Evolutionary conservation across 1,140 invertebrate genomes (phyloP).

Genomic region (Drosophila rufa): DNA sequence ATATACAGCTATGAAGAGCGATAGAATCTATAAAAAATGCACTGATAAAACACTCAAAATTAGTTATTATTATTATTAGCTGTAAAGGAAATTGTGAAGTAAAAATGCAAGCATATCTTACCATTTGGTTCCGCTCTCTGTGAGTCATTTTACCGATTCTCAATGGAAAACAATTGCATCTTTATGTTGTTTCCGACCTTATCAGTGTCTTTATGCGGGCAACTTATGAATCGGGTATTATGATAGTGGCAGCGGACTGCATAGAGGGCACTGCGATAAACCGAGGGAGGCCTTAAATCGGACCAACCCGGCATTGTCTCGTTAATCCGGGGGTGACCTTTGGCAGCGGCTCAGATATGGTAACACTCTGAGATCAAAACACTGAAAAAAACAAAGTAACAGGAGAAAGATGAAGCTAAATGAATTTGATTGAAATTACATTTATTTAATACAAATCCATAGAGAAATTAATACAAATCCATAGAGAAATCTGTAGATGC

Average conservation of each 20-base stretch:
- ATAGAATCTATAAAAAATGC: not conserved
- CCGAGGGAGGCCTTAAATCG: slow-evolving; percentile 4
- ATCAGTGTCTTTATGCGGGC: slow-evolving; percentile 60
- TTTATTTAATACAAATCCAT: too few species aligned
- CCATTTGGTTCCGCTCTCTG: slow-evolving; percentile 55
- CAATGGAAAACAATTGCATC: slow-evolving; percentile 65
- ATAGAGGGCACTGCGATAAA: slow-evolving; percentile 18
- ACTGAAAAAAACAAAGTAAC: slow-evolving; percentile 6
- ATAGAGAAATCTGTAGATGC: too few species aligned
- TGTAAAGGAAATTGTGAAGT: not conserved
- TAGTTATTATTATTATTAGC: not conserved
- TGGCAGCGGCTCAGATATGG: slow-evolving; percentile 37
- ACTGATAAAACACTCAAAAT: not conserved
- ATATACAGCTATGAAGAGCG: not conserved
- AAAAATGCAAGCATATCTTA: slow-evolving; percentile 7
- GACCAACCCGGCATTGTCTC: slow-evolving; percentile 36
- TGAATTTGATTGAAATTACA: not conserved
- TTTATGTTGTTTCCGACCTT: slow-evolving; percentile 47
- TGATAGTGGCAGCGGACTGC: slow-evolving; percentile 40
- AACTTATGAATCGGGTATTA: slow-evolving; percentile 58
- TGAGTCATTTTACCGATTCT: slow-evolving; percentile 50
- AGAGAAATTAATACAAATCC: too few species aligned
- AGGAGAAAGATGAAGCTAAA: too few species aligned
- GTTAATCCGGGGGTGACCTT: slow-evolving; percentile 43
- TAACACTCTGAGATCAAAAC: slow-evolving; percentile 20